Conservation (phyloP, 2,797 vertebrate species). For the Furcifer pardalis region DNA sequence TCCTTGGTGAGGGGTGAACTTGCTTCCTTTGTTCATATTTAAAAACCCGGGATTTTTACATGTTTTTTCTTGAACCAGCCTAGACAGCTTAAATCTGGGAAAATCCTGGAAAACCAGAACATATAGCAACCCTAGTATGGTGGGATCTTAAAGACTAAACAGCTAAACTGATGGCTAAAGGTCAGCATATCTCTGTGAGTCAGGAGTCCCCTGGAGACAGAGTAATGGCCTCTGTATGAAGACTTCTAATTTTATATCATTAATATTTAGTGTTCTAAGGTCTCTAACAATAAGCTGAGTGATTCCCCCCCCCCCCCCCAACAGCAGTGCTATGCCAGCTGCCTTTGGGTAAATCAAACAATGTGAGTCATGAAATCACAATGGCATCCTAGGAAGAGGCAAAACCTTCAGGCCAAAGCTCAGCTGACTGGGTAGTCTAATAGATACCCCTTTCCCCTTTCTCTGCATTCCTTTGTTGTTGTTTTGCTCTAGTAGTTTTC, state of each 20-base stretch:
- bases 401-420: constrained; percentile 35
- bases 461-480: constrained; percentile 18
- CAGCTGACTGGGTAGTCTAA: constrained; percentile 49
- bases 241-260: constrained; percentile 58
- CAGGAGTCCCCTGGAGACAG: constrained; percentile 23
- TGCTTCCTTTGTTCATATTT: no score
- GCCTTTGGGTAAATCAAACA: constrained; percentile 60
- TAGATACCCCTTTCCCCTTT: constrained; percentile 53
- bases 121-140: no score
- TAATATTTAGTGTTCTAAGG: constrained; percentile 59
- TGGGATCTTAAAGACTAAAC: constrained; percentile 35
- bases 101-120: no score
- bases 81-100: no score
- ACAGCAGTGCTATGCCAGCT: constrained; percentile 51
- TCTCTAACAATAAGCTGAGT: constrained; percentile 51
- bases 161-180: constrained; percentile 26
- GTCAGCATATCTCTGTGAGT: constrained; percentile 23
- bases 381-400: constrained; percentile 42
- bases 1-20: no score
- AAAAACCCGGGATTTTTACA: no score
- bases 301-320: no score
- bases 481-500: constrained; percentile 40
- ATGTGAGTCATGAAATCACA: constrained; percentile 63
- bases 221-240: constrained; percentile 29
- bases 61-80: no score